These are phyloP conservation scores for Amphiprion clarkii DNA, from an alignment of 2,797 vertebrate species.

Conservation along the genomic window DNA sequence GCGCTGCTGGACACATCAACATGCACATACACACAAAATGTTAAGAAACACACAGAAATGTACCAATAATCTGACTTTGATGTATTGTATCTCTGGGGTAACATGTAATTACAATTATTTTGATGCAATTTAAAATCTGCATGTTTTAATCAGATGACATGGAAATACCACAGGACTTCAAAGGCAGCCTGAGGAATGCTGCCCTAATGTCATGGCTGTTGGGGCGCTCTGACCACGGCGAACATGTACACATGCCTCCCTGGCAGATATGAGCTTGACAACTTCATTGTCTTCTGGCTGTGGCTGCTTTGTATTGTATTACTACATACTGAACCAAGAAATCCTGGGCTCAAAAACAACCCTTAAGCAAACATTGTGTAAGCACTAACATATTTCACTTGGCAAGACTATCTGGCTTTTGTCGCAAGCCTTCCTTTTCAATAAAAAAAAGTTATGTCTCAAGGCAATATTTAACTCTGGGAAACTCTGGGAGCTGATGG, in stretches of 20 bases:
- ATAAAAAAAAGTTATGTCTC: conserved; percentile 11
- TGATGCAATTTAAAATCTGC: neutral
- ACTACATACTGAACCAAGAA: conserved; percentile 49
- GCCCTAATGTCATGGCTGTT: conserved; percentile 21
- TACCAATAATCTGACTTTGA: conserved; percentile 6
- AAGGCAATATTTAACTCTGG: neutral
- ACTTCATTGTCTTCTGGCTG: conserved; percentile 38
- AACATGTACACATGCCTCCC: neutral
- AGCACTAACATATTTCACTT: conserved; percentile 64
- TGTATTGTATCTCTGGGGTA: neutral
- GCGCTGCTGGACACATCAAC: conserved; percentile 45
- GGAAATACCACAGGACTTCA: conserved; percentile 55
- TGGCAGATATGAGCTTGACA: conserved; percentile 9
- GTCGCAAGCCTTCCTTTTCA: conserved; percentile 40
- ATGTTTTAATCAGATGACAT: conserved; percentile 28
- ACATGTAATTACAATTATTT: neutral
- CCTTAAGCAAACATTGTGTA: conserved; percentile 59
- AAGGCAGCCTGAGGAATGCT: conserved; percentile 61
- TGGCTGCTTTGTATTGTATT: conserved; percentile 35
- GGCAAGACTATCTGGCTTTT: conserved; percentile 59
- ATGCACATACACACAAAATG: conserved; percentile 3
- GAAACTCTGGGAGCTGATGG: conserved; percentile 16
- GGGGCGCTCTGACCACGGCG: conserved; percentile 1
- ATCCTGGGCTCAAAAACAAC: conserved; percentile 53
- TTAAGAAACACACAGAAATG: neutral